Conservation (phyloP, 2,888 invertebrate genomes). For the Sialis lutaria region DNA sequence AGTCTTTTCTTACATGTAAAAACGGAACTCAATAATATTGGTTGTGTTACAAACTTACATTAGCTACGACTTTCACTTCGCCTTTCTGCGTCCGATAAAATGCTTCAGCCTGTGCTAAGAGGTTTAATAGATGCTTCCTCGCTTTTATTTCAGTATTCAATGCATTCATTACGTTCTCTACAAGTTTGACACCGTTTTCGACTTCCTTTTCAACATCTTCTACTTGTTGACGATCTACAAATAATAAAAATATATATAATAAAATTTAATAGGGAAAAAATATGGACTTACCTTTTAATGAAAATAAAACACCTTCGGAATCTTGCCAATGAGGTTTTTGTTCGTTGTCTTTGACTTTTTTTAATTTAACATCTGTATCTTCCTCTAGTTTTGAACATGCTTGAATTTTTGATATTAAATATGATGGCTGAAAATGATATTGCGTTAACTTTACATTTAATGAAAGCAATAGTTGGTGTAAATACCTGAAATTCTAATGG, state of each 20-base stretch:
- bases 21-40: neutral
- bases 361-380: conserved; percentile 54
- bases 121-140: conserved; percentile 55
- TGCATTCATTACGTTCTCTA: conserved; percentile 66
- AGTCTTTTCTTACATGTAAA: neutral
- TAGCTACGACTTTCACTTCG: conserved; percentile 90
- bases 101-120: conserved; percentile 63
- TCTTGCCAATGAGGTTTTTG: conserved; percentile 40
- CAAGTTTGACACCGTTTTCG: conserved; percentile 59
- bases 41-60: conserved; percentile 44
- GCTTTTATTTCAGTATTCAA: conserved; percentile 70
- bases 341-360: conserved; percentile 46
- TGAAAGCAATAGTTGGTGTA: conserved; percentile 10
- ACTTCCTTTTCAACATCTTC: conserved; percentile 79
- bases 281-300: conserved; percentile 50
- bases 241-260: neutral
- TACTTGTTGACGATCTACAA: conserved; percentile 61
- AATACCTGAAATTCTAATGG: conserved; percentile 59
- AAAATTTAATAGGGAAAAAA: conserved; percentile 4
- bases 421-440: conserved; percentile 38
- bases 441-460: neutral
- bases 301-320: conserved; percentile 57
- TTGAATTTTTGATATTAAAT: conserved; percentile 56
- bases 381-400: conserved; percentile 54
- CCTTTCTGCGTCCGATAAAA: conserved; percentile 81